These are phyloP conservation scores for Pseudomyrmex pallidus DNA, from an alignment of 1,140 invertebrate genomes.

Conservation along the genomic window DNA sequence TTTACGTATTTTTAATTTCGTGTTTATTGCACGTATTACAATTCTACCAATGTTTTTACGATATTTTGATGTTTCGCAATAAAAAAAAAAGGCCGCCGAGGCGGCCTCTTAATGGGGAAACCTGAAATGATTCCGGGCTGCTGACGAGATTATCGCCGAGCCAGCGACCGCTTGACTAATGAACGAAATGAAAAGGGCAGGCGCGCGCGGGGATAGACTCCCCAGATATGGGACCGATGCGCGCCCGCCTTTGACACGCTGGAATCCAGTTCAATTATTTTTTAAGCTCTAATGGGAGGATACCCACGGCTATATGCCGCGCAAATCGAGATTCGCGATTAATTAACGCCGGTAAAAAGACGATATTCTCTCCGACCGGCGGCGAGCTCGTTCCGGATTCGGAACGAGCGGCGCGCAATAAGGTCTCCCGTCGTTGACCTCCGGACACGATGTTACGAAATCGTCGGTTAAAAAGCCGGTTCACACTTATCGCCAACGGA, in stretches of 20 bases:
- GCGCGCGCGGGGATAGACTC: background rate
- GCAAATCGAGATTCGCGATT: constrained; percentile 58
- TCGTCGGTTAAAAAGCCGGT: constrained; percentile 34
- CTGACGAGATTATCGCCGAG: constrained; percentile 7
- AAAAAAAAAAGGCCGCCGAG: too few relatives aligned
- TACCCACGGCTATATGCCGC: background rate
- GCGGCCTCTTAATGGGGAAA: constrained; percentile 15
- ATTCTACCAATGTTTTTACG: background rate
- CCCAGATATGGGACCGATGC: background rate
- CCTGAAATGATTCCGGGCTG: background rate
- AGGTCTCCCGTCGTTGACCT: constrained; percentile 42
- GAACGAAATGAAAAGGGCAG: constrained; percentile 56
- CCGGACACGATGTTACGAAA: constrained; percentile 53
- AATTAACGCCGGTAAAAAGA: constrained; percentile 65
- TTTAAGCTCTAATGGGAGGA: constrained; percentile 65
- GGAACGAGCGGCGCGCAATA: constrained; percentile 50
- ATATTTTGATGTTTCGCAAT: constrained; percentile 2
- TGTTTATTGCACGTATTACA: background rate
- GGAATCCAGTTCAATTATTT: constrained; percentile 74
- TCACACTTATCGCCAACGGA: background rate
- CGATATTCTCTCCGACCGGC: constrained; percentile 25
- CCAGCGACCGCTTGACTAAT: constrained; percentile 31
- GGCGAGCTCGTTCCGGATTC: background rate
- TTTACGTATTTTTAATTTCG: background rate
- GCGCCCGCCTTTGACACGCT: constrained; percentile 60